Percentiles rank a stretch among this genome's conserved stretches.
These are phyloP conservation scores for Oscheius sp. DNA, from an alignment of 2,888 invertebrate species.

Conservation along the genomic window DNA sequence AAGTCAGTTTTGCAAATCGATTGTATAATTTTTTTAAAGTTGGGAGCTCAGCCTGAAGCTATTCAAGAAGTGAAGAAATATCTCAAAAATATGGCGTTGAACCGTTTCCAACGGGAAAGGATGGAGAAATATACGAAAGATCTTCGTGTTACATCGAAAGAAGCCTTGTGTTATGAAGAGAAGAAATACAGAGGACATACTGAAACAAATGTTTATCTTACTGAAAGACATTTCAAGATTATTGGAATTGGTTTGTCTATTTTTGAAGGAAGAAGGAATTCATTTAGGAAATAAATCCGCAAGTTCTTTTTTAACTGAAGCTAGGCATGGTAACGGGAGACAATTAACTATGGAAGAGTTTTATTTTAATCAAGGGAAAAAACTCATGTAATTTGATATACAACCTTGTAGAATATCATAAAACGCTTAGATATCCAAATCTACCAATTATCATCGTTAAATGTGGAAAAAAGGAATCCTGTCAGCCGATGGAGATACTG, in stretches of 20 bases:
- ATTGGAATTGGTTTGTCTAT: background rate
- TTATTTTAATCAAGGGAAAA: background rate
- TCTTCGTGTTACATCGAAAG: background rate
- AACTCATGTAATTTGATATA: no score
- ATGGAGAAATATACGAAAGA: background rate
- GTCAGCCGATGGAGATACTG: conserved; percentile 25
- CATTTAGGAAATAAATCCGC: background rate
- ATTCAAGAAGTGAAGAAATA: background rate
- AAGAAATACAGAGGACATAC: background rate
- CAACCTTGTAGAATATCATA: no score
- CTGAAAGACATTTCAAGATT: conserved; percentile 17
- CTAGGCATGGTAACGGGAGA: background rate
- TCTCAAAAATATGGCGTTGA: background rate
- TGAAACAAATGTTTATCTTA: background rate
- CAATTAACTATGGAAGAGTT: background rate
- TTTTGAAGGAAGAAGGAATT: background rate
- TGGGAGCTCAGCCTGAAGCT: background rate
- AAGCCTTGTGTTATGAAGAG: background rate
- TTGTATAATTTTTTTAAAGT: background rate
- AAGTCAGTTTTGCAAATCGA: background rate
- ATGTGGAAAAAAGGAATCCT: conserved; percentile 13
- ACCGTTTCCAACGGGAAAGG: background rate
- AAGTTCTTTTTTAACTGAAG: background rate
- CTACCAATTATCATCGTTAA: conserved; percentile 37
- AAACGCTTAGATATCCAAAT: conserved; percentile 19